Conservation (phyloP, 2,797 vertebrate species). For the Lindbergichthys nudifrons region DNA sequence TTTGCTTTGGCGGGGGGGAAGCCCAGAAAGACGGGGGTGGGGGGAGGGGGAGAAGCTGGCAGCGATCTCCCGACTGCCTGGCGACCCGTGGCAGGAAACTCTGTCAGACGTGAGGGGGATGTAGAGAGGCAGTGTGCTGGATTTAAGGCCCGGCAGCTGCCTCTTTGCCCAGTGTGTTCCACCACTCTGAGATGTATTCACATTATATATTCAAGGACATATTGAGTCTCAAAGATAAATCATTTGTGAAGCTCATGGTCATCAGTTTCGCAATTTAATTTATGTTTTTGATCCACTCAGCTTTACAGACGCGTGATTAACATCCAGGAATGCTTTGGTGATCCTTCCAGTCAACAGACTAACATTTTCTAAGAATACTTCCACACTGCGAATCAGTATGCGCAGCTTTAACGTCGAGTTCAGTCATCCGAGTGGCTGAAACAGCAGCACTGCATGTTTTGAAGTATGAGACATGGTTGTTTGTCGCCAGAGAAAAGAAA, state of each 20-base stretch:
- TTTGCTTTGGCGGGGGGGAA: conserved; percentile 55
- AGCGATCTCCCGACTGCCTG: conserved; percentile 63
- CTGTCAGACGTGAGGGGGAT: conserved; percentile 75
- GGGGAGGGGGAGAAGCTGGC: conserved; percentile 47
- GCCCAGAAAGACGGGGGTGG: conserved; percentile 36
- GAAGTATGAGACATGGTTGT: conserved; percentile 63
- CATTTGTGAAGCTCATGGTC: conserved; percentile 7
- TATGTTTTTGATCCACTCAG: conserved; percentile 10
- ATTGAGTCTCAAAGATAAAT: conserved; percentile 17
- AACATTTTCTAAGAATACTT: conserved; percentile 41
- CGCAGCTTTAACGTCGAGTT: conserved; percentile 25
- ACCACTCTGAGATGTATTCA: conserved; percentile 35
- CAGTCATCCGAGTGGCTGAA: conserved; percentile 56
- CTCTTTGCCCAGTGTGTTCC: conserved; percentile 27
- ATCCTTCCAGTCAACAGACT: conserved; percentile 32
- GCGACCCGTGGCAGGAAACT: conserved; percentile 63
- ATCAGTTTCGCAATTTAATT: conserved; percentile 18
- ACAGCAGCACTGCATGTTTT: conserved; percentile 52
- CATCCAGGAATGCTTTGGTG: neutral
- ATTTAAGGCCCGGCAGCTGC: conserved; percentile 58
- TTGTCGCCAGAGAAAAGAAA: conserved; percentile 60
- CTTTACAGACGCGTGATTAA: conserved; percentile 25
- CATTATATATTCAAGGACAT: conserved; percentile 33
- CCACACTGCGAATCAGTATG: conserved; percentile 43
- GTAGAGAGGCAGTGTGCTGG: conserved; percentile 59